Conservation (phyloP, 2,888 invertebrate genomes). For the Hemistola chrysoprasaria region DNA sequence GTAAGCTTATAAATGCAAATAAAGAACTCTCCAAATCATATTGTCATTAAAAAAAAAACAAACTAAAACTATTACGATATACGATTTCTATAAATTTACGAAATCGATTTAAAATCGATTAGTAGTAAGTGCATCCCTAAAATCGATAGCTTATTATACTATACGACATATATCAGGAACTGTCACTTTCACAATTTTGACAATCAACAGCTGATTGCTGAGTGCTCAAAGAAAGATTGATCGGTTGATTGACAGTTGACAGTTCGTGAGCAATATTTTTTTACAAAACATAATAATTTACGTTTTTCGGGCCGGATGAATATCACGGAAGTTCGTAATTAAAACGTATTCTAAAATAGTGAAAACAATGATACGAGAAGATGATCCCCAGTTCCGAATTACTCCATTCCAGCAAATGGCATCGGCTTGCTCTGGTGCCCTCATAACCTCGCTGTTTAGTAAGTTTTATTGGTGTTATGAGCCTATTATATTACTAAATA, state of each 20-base stretch:
- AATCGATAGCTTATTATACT: too few species aligned
- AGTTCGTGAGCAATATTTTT: not conserved
- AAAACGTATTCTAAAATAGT: conserved; percentile 9
- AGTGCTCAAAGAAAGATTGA: too few species aligned
- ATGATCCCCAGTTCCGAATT: conserved; percentile 90
- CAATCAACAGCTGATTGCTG: too few species aligned
- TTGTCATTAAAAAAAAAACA: too few species aligned
- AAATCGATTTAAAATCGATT: too few species aligned
- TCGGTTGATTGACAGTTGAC: conserved; percentile 12
- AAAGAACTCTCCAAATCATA: too few species aligned
- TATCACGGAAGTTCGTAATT: conserved; percentile 13
- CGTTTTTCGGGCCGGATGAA: conserved; percentile 23
- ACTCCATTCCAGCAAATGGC: conserved; percentile 91
- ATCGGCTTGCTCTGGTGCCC: conserved; percentile 93
- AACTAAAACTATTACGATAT: too few species aligned
- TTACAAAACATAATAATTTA: conserved; percentile 23
- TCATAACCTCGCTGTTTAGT: conserved; percentile 95
- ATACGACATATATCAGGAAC: too few species aligned
- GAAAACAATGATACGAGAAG: conserved; percentile 75
- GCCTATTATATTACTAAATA: not conserved
- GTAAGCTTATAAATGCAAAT: too few species aligned
- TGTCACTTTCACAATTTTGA: too few species aligned
- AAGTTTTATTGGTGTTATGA: conserved; percentile 47
- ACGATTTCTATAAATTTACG: too few species aligned
- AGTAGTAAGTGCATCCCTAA: too few species aligned